These are phyloP conservation scores for Drosophila pseudoobscura DNA, from an alignment of 1,140 invertebrate species.

Conservation along the genomic window DNA sequence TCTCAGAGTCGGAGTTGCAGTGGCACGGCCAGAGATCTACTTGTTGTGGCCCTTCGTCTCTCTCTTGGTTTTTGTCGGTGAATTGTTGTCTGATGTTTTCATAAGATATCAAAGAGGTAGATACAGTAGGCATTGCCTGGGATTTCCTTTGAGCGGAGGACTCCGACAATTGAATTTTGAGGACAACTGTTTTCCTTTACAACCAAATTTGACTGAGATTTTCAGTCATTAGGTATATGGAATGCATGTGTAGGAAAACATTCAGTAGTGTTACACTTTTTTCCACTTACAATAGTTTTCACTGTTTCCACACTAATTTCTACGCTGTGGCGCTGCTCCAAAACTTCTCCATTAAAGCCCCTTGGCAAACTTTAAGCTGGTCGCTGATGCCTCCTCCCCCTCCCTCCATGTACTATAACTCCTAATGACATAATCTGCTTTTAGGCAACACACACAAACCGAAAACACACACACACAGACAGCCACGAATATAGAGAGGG, in stretches of 20 bases:
- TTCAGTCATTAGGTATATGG: slow-evolving; percentile 35
- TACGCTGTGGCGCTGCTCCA: slow-evolving; percentile 3
- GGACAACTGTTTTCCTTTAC: slow-evolving; percentile 6
- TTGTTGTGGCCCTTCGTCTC: not conserved
- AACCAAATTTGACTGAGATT: slow-evolving; percentile 28
- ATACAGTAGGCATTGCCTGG: slow-evolving; percentile 29
- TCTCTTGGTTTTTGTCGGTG: slow-evolving; percentile 18
- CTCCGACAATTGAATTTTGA: slow-evolving; percentile 38
- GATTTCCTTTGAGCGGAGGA: slow-evolving; percentile 40
- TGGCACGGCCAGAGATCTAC: not conserved
- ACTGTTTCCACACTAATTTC: not conserved
- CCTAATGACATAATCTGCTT: slow-evolving; percentile 81
- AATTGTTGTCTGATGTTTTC: slow-evolving; percentile 42
- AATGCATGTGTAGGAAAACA: too few relatives aligned
- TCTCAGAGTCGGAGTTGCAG: not conserved
- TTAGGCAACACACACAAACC: slow-evolving; percentile 58
- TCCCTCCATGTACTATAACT: slow-evolving; percentile 38
- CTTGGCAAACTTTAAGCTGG: slow-evolving; percentile 38
- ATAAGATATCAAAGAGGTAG: slow-evolving; percentile 33
- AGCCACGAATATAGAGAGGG: slow-evolving; percentile 1
- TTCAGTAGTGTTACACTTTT: too few relatives aligned
- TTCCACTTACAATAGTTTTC: not conserved
- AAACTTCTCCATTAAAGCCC: slow-evolving; percentile 35
- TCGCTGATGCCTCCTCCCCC: slow-evolving; percentile 16
- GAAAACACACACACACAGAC: slow-evolving; percentile 1